Evolutionary conservation across 1,140 invertebrate genomes (phyloP), one percentile per base, ranked within the genome.

Genomic region (Rhysida immarginata): DNA sequence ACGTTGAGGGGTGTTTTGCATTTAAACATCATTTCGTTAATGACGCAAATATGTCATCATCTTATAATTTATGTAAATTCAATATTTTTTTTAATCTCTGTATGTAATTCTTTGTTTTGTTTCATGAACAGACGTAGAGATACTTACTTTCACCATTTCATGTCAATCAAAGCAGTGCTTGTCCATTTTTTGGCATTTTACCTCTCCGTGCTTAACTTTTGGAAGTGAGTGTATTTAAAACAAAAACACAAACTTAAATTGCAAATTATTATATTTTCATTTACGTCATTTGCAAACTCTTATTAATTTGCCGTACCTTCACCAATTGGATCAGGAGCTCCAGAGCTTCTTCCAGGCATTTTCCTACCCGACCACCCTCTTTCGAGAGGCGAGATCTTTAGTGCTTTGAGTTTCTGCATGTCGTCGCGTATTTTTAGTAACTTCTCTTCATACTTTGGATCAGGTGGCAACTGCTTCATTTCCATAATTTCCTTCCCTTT

Each of bases 321-420:
- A 42, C 78, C 82, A 61, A 91, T 69, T 46, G 86, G 77, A 74
- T 94, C 86, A 20, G 92, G 91, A 20, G 86, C 79, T 41, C 92
- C 92, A 60, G 94, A 75, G 65, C 81, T 92, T 53, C 82, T 76
- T 0, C 94, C 94, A 52, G 81, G 81, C 73, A 87, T 77, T 64
- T 81, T 82, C 1, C 71, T 73, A 46, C 93, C 89, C 2, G 82
- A 81, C 87, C 89, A 97, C 46, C 93, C 94, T 65, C 91, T 76
- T 64, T 93, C 85, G 45, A 93, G 75, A 2, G 90, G 83, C 63
- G 75, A 78, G 1, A 91, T 53, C 69, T 79, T 83, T 8, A 79
- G 61, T 26, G 70, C 67, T 54, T 74, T 73, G 55, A 77, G 78
- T 53, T 65, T 72, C n/a, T 75, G 77, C 76, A 83, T 80, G 53